Conservation (phyloP, 2,888 invertebrate genomes). For the Hemistola chrysoprasaria region DNA sequence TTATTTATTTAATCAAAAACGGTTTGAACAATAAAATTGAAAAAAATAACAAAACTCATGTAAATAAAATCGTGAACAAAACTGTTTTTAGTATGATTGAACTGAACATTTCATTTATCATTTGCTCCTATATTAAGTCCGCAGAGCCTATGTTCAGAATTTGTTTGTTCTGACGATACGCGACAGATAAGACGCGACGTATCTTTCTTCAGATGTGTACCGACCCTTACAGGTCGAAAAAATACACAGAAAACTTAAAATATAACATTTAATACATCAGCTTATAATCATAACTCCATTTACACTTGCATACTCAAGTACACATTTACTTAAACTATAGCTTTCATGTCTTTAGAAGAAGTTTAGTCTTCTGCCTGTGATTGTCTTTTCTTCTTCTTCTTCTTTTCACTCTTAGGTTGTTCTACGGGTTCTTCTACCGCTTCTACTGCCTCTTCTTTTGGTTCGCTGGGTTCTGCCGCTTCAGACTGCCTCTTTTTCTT, state of each 20-base stretch:
- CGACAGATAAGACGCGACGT: too few species aligned
- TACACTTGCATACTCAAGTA: constrained; percentile 11
- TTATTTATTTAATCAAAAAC: too few species aligned
- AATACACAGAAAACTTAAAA: constrained; percentile 6
- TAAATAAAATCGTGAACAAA: too few species aligned
- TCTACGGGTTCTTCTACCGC: constrained; percentile 34
- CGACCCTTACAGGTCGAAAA: too few species aligned
- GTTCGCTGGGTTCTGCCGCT: constrained; percentile 31
- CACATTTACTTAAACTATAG: constrained; percentile 10
- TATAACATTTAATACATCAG: constrained; percentile 9
- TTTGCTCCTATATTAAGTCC: too few species aligned
- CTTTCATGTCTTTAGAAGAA: constrained; percentile 27
- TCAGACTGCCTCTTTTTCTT: constrained; percentile 79
- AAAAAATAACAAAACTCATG: too few species aligned
- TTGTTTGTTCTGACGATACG: too few species aligned
- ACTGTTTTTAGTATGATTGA: too few species aligned
- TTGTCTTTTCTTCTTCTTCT: constrained; percentile 63
- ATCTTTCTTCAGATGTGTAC: too few species aligned
- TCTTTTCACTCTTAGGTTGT: constrained; percentile 59
- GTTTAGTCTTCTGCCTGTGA: constrained; percentile 55
- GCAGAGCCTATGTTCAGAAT: too few species aligned
- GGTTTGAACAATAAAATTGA: too few species aligned
- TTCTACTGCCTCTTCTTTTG: constrained; percentile 41
- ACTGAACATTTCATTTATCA: too few species aligned
- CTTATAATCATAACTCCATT: constrained; percentile 11